These are phyloP conservation scores for Ooceraea biroi DNA, from an alignment of 1,140 invertebrate genomes.

Conservation along the genomic window DNA sequence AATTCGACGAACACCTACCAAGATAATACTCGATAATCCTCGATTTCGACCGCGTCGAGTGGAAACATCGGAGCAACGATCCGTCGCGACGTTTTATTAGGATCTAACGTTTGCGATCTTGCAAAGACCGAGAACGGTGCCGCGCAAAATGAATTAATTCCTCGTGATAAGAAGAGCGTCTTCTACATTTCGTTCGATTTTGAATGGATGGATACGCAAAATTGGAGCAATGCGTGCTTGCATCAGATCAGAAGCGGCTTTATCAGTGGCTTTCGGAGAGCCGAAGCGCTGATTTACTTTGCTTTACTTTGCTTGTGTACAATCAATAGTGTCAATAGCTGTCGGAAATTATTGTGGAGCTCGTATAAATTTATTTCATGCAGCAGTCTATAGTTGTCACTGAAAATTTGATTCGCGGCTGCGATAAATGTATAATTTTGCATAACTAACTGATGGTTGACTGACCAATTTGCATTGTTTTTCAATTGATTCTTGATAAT, in stretches of 20 bases:
- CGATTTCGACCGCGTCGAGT: slow-evolving; percentile 18
- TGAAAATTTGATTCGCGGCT: too few relatives aligned
- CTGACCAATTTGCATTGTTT: too few relatives aligned
- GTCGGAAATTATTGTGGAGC: too few relatives aligned
- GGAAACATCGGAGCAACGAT: neutral
- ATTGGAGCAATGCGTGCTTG: neutral
- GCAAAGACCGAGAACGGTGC: neutral
- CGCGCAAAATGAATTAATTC: neutral
- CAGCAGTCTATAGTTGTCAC: too few relatives aligned
- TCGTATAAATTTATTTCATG: too few relatives aligned
- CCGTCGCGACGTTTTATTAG: neutral
- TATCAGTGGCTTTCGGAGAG: neutral
- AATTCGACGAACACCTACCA: slow-evolving; percentile 29
- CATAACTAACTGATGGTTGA: too few relatives aligned
- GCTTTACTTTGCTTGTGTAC: neutral
- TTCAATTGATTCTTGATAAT: too few relatives aligned
- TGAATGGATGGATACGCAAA: neutral
- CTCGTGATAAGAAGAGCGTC: neutral
- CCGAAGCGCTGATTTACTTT: slow-evolving; percentile 16
- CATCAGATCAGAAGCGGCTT: neutral
- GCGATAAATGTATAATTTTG: too few relatives aligned
- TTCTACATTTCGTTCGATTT: neutral
- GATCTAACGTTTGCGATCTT: neutral
- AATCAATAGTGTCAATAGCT: too few relatives aligned
- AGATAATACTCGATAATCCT: slow-evolving; percentile 13